Percentiles rank a stretch among this genome's conserved stretches.
These are phyloP conservation scores for Athalia rosae DNA, from an alignment of 2,888 invertebrate genomes.

Conservation along the genomic window DNA sequence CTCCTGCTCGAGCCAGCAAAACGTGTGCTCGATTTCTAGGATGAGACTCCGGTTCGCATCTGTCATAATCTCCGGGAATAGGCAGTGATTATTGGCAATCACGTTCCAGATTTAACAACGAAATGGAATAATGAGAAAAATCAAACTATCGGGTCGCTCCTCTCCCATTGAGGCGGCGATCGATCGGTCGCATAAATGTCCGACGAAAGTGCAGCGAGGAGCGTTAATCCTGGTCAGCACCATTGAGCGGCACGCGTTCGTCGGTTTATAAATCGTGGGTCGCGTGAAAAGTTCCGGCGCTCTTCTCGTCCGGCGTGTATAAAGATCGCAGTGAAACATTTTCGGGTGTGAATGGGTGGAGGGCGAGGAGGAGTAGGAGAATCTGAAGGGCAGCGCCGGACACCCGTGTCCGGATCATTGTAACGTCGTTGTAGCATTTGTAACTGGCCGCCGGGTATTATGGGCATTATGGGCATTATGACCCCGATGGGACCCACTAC, in stretches of 20 bases:
- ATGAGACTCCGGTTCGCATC: background rate
- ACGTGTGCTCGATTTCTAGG: background rate
- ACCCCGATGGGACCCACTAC: slow-evolving; percentile 24
- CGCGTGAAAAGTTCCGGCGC: slow-evolving; percentile 9
- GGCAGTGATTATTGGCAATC: slow-evolving; percentile 35
- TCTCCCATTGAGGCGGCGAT: slow-evolving; percentile 1
- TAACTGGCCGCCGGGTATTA: slow-evolving; percentile 61
- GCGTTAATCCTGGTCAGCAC: slow-evolving; percentile 59
- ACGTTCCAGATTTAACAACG: slow-evolving; percentile 9
- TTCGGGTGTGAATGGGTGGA: slow-evolving; percentile 22
- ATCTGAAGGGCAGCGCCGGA: background rate
- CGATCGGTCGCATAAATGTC: background rate
- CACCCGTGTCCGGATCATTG: slow-evolving; percentile 59
- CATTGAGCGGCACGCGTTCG: slow-evolving; percentile 65
- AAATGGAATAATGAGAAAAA: background rate
- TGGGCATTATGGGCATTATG: slow-evolving; percentile 40
- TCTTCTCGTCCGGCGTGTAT: too few species aligned
- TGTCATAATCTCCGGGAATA: background rate
- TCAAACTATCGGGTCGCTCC: background rate
- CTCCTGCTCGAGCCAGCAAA: background rate
- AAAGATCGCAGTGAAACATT: slow-evolving; percentile 9
- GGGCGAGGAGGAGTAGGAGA: background rate
- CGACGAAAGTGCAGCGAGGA: slow-evolving; percentile 31
- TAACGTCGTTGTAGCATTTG: slow-evolving; percentile 63
- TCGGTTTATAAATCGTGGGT: slow-evolving; percentile 47